Evolutionary conservation across 2,113 vertebrate species (phyloP), one percentile per base, ranked within the genome.

Genomic region (Siniperca chuatsi): DNA sequence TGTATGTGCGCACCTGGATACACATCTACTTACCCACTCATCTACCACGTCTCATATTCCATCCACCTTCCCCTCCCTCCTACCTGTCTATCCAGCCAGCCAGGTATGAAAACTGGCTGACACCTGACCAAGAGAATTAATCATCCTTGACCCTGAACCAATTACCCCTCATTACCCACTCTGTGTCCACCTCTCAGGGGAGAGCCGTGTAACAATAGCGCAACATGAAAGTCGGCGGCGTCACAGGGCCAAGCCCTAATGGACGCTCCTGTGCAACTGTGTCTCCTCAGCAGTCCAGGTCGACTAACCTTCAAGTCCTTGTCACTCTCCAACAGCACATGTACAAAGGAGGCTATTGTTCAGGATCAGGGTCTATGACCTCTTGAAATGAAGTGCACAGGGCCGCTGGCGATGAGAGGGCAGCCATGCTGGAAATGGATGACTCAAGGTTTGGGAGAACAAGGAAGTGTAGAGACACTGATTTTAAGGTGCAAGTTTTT

Each of bases 91-190:
- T 74, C 54, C 81, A 86, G 81, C 81, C 86, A 90, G 81, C 79
- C 90, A 94, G 93, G 93, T 95, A 92, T 92, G 87, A 93, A 89
- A 93, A 87, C 82, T 80, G 86, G 77, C 81, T 90, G 90, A 93
- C 94, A 94, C 92, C 92, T 91, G 90, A 94, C 91, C 93, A 85
- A 93, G 92, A 93, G 89, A 95, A 95, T 96, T 95, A 96, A 96
- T 96, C 93, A 95, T 93, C 94, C 94, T 94, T 96, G 94, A 95
- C 95, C 95, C 93, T 57, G 77, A 88, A 81, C 90, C 95, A 95
- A 95, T 96, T 96, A 96, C 91, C 93, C 89, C 93, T 96, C 94
- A 94, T 96, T 96, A 95, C 86, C 85, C 65, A 77, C 91, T 86
- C 91, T 67, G 83, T 65, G 85, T 86, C 84, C 55, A 35, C 82